phyloP scores from a whole-genome alignment of 2,113 vertebrate species.

The Pygoscelis antarcticus region DNA sequence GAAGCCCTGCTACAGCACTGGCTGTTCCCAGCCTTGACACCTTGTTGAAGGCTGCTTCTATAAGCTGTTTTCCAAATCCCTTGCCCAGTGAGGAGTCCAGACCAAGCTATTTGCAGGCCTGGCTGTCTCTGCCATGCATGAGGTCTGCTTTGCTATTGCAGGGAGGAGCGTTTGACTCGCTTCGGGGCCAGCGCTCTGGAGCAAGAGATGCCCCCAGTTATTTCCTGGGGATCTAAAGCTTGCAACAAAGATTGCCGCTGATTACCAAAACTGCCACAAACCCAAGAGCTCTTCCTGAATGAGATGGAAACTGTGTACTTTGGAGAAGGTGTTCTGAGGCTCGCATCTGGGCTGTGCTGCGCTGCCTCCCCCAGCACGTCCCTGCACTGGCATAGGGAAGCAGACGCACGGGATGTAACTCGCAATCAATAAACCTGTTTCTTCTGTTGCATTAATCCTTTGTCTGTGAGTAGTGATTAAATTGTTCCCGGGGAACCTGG shows the following conservation, averaged over 20 bases:
- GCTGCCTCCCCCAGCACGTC: accelerated
- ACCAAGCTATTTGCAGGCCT: background rate
- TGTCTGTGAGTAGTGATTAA: background rate
- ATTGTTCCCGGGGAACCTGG: background rate
- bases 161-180: accelerated
- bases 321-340: background rate
- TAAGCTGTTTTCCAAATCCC: background rate
- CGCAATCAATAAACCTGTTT: background rate
- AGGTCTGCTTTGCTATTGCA: background rate
- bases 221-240: background rate
- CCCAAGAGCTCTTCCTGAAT: background rate
- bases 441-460: background rate
- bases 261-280: background rate
- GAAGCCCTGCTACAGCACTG: background rate
- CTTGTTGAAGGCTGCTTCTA: background rate
- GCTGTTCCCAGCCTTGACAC: background rate
- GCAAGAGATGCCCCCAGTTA: background rate
- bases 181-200: background rate
- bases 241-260: background rate
- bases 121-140: background rate
- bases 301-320: background rate
- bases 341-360: accelerated
- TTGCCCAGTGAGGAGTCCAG: background rate
- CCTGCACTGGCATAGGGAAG: background rate
- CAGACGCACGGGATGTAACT: background rate